phyloP scores from a whole-genome alignment of 2,113 vertebrate genomes.

The Albula glossodonta region DNA sequence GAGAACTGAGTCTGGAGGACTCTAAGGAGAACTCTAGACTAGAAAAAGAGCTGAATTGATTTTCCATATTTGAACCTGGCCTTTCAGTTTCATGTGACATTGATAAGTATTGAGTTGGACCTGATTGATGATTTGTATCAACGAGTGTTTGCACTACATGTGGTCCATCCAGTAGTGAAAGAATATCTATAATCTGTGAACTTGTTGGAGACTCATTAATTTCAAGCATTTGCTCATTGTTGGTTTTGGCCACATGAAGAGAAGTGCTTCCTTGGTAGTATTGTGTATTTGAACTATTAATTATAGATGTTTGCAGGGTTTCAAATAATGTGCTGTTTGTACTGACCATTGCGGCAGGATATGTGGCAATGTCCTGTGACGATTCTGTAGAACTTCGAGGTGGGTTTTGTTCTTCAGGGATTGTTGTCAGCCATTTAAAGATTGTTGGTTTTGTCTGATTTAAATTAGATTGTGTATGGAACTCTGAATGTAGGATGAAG shows the following conservation, averaged over 20 bases:
- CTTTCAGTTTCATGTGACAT: neutral
- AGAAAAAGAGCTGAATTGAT: neutral
- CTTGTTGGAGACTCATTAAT: neutral
- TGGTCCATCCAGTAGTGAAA: neutral
- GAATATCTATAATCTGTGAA: neutral
- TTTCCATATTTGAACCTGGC: neutral
- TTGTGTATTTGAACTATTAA: neutral
- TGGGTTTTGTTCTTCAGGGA: neutral
- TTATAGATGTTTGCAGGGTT: neutral
- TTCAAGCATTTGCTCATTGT: too few species aligned
- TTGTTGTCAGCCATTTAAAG: too few species aligned
- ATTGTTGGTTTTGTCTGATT: too few species aligned
- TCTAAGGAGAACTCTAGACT: neutral
- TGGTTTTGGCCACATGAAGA: neutral
- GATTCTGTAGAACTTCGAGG: neutral
- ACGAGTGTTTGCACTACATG: too few species aligned
- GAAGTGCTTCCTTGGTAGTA: neutral
- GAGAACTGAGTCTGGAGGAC: neutral
- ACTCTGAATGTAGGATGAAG: too few species aligned
- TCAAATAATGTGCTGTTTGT: neutral
- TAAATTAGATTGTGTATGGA: too few species aligned
- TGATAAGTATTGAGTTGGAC: neutral
- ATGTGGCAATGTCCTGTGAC: neutral
- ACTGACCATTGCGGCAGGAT: neutral
- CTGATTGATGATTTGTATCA: neutral